Evolutionary conservation across 2,113 vertebrate genomes (phyloP).

Genomic region (Ascaphus truei): DNA sequence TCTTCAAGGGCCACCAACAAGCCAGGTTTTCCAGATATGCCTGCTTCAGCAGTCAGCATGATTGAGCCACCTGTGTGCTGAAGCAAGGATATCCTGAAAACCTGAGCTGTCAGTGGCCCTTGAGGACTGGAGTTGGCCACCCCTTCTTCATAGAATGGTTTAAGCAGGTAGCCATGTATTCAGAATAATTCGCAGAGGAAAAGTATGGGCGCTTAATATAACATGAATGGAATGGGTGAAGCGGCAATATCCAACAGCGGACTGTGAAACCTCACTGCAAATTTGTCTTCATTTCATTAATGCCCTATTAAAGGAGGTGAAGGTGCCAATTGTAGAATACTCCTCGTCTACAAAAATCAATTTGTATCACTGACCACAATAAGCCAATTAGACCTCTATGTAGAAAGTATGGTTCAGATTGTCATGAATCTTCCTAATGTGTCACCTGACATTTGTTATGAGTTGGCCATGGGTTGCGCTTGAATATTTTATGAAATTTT

Average conservation of each 20-base stretch:
- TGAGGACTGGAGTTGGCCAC: too few species aligned
- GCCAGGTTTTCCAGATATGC: too few species aligned
- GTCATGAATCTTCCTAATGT: constrained; percentile 56
- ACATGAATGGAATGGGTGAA: too few species aligned
- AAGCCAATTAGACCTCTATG: constrained; percentile 45
- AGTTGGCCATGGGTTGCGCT: constrained; percentile 51
- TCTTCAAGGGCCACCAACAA: too few species aligned
- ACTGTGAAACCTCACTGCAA: constrained; percentile 8
- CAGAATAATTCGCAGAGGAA: too few species aligned
- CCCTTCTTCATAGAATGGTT: too few species aligned
- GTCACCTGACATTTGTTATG: constrained; percentile 61
- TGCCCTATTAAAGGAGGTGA: constrained; percentile 35
- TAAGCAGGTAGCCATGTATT: too few species aligned
- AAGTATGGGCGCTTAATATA: too few species aligned
- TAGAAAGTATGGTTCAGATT: constrained; percentile 51
- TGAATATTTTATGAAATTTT: constrained; percentile 65
- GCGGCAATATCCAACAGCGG: not conserved
- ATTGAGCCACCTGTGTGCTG: too few species aligned
- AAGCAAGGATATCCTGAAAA: too few species aligned
- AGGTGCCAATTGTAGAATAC: constrained; percentile 38
- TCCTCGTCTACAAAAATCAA: constrained; percentile 38
- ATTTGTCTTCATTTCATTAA: constrained; percentile 37
- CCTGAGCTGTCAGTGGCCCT: too few species aligned
- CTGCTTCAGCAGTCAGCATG: too few species aligned
- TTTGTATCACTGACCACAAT: constrained; percentile 50